phyloP scores from a whole-genome alignment of 1,140 invertebrate species.

The Bicyclus anynana region DNA sequence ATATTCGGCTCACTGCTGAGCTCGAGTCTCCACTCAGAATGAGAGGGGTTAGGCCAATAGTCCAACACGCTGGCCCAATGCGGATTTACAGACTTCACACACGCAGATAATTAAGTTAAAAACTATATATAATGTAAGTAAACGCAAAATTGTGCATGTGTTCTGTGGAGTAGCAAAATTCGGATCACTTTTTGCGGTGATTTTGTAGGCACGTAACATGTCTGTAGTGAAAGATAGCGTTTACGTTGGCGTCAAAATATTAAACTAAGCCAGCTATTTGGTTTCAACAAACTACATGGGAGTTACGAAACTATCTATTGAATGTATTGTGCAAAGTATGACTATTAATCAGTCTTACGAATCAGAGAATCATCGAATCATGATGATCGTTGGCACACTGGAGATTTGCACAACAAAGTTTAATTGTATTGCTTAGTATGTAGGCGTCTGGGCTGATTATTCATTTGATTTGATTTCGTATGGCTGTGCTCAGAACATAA shows the following conservation, averaged over 20 bases:
- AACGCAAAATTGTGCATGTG: too few species aligned
- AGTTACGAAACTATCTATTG: neutral
- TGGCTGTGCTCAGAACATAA: neutral
- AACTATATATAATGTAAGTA: too few species aligned
- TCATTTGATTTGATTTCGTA: constrained; percentile 6
- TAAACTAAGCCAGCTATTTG: neutral
- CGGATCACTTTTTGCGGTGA: too few species aligned
- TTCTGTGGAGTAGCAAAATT: too few species aligned
- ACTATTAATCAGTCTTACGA: constrained; percentile 14
- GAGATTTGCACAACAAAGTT: constrained; percentile 10
- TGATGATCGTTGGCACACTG: neutral
- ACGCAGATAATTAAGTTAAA: too few species aligned
- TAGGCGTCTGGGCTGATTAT: constrained; percentile 13
- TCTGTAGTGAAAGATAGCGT: too few species aligned
- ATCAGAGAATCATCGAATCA: constrained; percentile 7
- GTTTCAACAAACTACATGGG: neutral
- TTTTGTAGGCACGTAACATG: too few species aligned
- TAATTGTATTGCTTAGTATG: constrained; percentile 13
- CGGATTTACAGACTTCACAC: too few species aligned
- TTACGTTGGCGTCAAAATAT: neutral
- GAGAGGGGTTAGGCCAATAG: too few species aligned
- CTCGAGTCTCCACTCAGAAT: too few species aligned
- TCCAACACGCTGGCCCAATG: too few species aligned
- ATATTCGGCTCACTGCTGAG: too few species aligned
- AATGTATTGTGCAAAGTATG: constrained; percentile 1